phyloP scores from a whole-genome alignment of 1,140 invertebrate genomes.

The Caenorhabditis tropicalis region DNA sequence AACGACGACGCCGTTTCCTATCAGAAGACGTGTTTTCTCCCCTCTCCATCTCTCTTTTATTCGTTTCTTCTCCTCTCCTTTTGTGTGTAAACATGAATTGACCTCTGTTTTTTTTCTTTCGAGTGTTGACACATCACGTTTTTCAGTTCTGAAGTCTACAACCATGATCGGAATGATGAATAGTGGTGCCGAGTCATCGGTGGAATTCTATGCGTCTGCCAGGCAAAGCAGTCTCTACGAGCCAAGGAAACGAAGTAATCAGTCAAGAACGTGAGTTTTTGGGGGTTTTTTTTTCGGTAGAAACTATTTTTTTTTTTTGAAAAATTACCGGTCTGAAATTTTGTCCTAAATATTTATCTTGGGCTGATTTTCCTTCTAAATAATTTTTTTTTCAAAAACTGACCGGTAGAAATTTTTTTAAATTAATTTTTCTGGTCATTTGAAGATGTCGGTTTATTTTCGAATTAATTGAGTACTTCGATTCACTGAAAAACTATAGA shows the following conservation, averaged over 20 bases:
- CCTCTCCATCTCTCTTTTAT: not conserved
- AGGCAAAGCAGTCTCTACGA: conserved; percentile 24
- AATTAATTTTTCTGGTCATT: too few relatives aligned
- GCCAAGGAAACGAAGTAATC: not conserved
- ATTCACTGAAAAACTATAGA: too few relatives aligned
- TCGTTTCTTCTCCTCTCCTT: not conserved
- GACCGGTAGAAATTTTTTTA: too few relatives aligned
- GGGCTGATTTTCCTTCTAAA: not conserved
- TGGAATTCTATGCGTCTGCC: conserved; percentile 5
- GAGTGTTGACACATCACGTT: not conserved
- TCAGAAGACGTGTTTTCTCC: conserved; percentile 28
- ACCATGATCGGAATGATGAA: conserved; percentile 42
- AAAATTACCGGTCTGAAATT: too few relatives aligned
- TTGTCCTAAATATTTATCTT: not conserved
- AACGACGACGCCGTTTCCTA: not conserved
- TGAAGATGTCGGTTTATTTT: too few relatives aligned
- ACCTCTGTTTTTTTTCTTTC: not conserved
- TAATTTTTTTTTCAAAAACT: too few relatives aligned
- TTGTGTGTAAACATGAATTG: not conserved
- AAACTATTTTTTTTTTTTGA: too few relatives aligned
- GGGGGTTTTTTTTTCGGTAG: not conserved
- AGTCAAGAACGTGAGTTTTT: not conserved
- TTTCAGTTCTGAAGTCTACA: too few relatives aligned
- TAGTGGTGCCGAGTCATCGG: conserved; percentile 27
- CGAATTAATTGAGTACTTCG: too few relatives aligned